Evolutionary conservation across 2,797 vertebrate genomes (phyloP).

Genomic region (Kryptolebias ocellatus): DNA sequence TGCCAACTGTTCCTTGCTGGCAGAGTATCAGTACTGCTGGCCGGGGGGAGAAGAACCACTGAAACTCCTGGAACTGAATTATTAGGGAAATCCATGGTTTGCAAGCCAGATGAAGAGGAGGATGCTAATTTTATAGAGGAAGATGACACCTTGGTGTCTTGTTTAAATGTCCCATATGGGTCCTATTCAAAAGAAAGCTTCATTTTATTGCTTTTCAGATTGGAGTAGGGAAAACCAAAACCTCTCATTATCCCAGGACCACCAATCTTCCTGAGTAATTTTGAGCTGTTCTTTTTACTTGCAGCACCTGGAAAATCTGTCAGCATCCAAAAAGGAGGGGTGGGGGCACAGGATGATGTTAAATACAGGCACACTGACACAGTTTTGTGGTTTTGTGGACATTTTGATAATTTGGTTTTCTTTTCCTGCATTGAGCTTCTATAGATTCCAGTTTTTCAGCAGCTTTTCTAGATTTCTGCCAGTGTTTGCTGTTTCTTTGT

Average conservation of each 20-base stretch:
- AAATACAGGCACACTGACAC: neutral
- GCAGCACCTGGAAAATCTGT: neutral
- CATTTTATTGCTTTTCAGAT: neutral
- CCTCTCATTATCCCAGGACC: neutral
- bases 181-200: neutral
- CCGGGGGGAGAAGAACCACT: conserved; percentile 17
- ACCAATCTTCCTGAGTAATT: neutral
- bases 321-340: neutral
- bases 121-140: conserved; percentile 1
- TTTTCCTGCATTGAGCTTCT: too few relatives aligned
- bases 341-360: neutral
- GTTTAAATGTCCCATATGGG: neutral
- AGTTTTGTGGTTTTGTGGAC: too few relatives aligned
- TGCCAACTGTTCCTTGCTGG: conserved; percentile 24
- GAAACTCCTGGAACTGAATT: conserved; percentile 32
- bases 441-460: too few relatives aligned
- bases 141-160: neutral
- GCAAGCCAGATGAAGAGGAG: conserved; percentile 8
- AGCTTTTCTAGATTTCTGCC: too few relatives aligned
- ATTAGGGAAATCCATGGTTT: conserved; percentile 47
- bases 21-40: conserved; percentile 25
- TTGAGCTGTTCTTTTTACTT: neutral
- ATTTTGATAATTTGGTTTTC: too few relatives aligned
- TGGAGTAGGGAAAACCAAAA: neutral
- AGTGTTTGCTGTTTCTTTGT: too few relatives aligned